A percentile compares a stretch with the other conserved stretches of the same genome.
These are phyloP conservation scores for Patella ulyssiponensis DNA, from an alignment of 2,888 invertebrate genomes.

Conservation along the genomic window DNA sequence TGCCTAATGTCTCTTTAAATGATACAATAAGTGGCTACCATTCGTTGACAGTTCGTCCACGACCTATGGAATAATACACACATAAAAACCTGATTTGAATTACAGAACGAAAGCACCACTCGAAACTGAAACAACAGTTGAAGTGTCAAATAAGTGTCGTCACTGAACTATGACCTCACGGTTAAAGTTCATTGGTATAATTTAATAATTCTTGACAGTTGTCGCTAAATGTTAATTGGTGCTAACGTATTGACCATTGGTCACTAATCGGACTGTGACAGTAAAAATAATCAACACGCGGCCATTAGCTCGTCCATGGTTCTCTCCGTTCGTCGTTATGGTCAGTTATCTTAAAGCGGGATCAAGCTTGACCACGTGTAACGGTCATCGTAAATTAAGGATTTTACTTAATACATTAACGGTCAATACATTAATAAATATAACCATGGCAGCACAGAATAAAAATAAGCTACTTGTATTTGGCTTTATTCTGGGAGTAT, in stretches of 20 bases:
- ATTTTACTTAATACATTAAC: too few relatives aligned
- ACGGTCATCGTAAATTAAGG: too few relatives aligned
- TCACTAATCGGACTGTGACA: conserved; percentile 11
- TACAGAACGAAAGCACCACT: not conserved
- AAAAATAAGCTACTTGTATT: too few relatives aligned
- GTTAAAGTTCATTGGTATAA: not conserved
- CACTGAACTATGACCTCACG: not conserved
- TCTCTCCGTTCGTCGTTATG: not conserved
- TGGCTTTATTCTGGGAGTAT: too few relatives aligned
- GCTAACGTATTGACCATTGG: conserved; percentile 3
- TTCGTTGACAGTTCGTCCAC: too few relatives aligned
- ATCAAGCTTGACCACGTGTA: too few relatives aligned
- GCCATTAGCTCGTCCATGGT: not conserved
- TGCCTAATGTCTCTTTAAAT: too few relatives aligned
- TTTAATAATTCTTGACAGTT: conserved; percentile 2
- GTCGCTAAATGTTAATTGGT: conserved; percentile 1
- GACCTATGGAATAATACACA: too few relatives aligned
- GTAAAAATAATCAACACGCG: conserved; percentile 2
- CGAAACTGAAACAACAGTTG: not conserved
- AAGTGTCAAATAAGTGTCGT: conserved; percentile 12
- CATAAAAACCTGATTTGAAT: too few relatives aligned
- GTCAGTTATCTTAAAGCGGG: not conserved
- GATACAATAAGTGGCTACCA: too few relatives aligned
- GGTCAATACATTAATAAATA: too few relatives aligned
- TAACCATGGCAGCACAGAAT: too few relatives aligned